Evolutionary conservation across 2,113 vertebrate genomes (phyloP), one percentile per base, ranked within the genome.

Genomic region (Petrocephalus microphthalmus): DNA sequence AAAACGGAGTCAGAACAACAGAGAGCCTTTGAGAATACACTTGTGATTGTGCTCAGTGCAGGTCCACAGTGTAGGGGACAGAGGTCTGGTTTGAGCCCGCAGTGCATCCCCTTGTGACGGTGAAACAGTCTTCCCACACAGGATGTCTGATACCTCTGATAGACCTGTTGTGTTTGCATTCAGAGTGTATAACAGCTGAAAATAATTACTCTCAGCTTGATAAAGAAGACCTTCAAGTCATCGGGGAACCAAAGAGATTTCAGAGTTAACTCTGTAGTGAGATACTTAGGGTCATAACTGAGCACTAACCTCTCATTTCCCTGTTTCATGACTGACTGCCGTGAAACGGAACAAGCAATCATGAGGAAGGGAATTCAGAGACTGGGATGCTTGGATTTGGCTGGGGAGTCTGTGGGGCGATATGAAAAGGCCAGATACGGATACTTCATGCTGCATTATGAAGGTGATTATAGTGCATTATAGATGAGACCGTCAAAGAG

Each of bases 151-250:
- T 42, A 78, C 5, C 33, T 42, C 71, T 37, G 33, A 78, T 78
- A 78, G 71, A 42, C 71, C 71, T 33, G 37, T 42, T 78, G 71
- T 78, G 67, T 74, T 74, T 74, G 67, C 67, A 5, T 37, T 74
- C 29, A 78, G 71, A 78, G 71, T 33, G 3, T 78, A 2, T 42
- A 78, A 42, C 71, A 78, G 71, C 71, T 78, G 71, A 78, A 78
- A 78, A 78, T 78, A 78, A 78, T 42, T 42, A 78, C 33, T 78
- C 71, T 78, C 71, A 78, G 71, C 37, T 78, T 78, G 71, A 37
- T 42, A 78, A 78, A 78, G 71, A 19, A 2, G 71, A 78, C 33
- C 17, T 42, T 78, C 71, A 29, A 78, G 71, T 15, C 37, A 78
- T 78, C 33, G 37, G 13, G 71, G 17, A 29, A 78, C 13, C 33